phyloP scores from a whole-genome alignment of 2,113 vertebrate species.

The Neodontobutis hainanensis region DNA sequence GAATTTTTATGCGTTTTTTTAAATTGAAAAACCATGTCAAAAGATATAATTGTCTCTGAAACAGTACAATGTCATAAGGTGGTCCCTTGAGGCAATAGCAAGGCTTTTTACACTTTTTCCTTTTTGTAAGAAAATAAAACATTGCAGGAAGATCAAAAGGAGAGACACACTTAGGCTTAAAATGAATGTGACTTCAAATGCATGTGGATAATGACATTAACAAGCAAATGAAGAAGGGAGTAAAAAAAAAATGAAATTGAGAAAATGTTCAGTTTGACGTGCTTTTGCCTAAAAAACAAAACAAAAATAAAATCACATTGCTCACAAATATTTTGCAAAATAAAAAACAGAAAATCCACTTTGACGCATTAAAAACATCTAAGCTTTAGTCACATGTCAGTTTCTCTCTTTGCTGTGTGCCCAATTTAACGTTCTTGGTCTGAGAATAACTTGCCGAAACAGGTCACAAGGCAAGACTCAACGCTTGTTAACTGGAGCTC shows the following conservation, averaged over 20 bases:
- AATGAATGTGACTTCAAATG: slow-evolving; percentile 54
- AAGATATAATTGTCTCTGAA: slow-evolving; percentile 28
- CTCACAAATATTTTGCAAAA: too few relatives aligned
- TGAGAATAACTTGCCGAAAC: slow-evolving; percentile 65
- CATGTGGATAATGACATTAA: slow-evolving; percentile 45
- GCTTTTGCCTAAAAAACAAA: slow-evolving; percentile 56
- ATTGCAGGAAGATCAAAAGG: slow-evolving; percentile 44
- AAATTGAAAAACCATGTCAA: slow-evolving; percentile 23
- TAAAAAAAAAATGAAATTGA: slow-evolving; percentile 39
- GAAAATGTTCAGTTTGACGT: slow-evolving; percentile 32
- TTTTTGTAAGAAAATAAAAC: slow-evolving; percentile 6
- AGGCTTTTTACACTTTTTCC: slow-evolving; percentile 2
- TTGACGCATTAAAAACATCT: slow-evolving; percentile 22
- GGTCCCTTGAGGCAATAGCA: slow-evolving; percentile 43
- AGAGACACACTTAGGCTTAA: slow-evolving; percentile 45
- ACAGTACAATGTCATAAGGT: slow-evolving; percentile 55
- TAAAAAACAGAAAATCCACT: slow-evolving; percentile 33
- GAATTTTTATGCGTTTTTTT: slow-evolving; percentile 36
- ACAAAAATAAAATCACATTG: slow-evolving; percentile 27
- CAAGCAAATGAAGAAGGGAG: slow-evolving; percentile 33
- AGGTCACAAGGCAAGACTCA: slow-evolving; percentile 69
- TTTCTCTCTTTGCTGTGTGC: slow-evolving; percentile 17
- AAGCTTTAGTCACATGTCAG: slow-evolving; percentile 14
- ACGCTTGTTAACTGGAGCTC: slow-evolving; percentile 37
- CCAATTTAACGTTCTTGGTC: slow-evolving; percentile 45